phyloP scores from a whole-genome alignment of 2,113 vertebrate genomes.

The Himantopus leucocephalus region DNA sequence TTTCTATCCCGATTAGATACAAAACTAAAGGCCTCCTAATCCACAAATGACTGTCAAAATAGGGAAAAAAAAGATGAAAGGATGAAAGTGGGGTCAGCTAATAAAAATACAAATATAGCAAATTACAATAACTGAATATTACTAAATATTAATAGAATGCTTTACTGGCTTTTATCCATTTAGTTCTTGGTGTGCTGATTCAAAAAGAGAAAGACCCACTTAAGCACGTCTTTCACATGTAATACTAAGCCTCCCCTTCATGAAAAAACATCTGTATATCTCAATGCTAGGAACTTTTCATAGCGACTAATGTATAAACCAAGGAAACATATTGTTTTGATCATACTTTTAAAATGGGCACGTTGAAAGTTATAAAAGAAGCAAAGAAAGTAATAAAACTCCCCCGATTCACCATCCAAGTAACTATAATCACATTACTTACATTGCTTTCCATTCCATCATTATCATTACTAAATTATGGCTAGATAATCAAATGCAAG shows the following conservation, averaged over 20 bases:
- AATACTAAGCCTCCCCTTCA: neutral
- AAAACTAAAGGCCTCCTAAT: conserved; percentile 11
- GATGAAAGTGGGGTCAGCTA: neutral
- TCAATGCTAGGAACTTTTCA: conserved; percentile 14
- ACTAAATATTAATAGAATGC: neutral
- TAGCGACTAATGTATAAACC: neutral
- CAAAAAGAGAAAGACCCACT: neutral
- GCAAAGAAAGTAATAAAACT: conserved; percentile 26
- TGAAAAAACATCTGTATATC: neutral
- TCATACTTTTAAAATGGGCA: conserved; percentile 37
- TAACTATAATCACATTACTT: conserved; percentile 53
- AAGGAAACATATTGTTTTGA: conserved; percentile 14
- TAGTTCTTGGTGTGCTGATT: neutral
- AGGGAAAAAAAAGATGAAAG: neutral
- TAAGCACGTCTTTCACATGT: neutral
- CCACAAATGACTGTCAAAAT: neutral
- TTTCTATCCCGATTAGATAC: neutral
- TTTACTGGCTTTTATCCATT: neutral
- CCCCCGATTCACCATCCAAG: neutral
- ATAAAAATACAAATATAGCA: neutral
- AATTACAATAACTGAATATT: neutral
- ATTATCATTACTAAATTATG: conserved; percentile 44
- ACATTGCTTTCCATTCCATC: conserved; percentile 61
- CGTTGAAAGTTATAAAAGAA: conserved; percentile 17
- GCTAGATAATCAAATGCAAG: conserved; percentile 50